These are phyloP conservation scores for Sesia bembeciformis DNA, from an alignment of 2,888 invertebrate genomes.

Conservation along the genomic window DNA sequence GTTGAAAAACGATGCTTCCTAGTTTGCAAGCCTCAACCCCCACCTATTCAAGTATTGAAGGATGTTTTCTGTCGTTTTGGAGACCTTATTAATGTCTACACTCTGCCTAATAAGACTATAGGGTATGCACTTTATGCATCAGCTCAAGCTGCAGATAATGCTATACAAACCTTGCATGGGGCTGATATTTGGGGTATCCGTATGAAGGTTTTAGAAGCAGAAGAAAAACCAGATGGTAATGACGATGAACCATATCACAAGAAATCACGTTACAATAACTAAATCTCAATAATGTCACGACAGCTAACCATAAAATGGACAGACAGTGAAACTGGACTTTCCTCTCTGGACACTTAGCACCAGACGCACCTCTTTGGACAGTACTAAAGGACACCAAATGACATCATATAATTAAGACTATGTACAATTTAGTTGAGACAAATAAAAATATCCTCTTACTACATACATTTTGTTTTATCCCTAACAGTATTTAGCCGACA, in stretches of 20 bases:
- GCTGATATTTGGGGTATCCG: conserved; percentile 90
- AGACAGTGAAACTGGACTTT: conserved; percentile 1
- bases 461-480: neutral
- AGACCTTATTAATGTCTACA: conserved; percentile 90
- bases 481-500: neutral
- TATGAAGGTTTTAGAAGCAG: conserved; percentile 92
- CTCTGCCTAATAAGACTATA: conserved; percentile 91
- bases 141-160: conserved; percentile 82
- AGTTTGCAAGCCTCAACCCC: conserved; percentile 78
- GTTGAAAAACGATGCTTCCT: conserved; percentile 81
- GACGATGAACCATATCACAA: conserved; percentile 13
- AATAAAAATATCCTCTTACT: conserved; percentile 18
- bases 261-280: neutral
- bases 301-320: neutral
- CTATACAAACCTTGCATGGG: conserved; percentile 83
- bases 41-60: conserved; percentile 84
- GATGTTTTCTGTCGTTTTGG: conserved; percentile 95
- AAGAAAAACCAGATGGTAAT: conserved; percentile 61
- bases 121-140: conserved; percentile 92
- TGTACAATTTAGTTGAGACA: conserved; percentile 13
- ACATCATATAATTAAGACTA: neutral
- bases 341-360: neutral
- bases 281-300: neutral
- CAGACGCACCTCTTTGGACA: neutral
- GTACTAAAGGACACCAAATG: neutral